Evolutionary conservation across 2,888 invertebrate species (phyloP).

Genomic region (Tipula vernalis): DNA sequence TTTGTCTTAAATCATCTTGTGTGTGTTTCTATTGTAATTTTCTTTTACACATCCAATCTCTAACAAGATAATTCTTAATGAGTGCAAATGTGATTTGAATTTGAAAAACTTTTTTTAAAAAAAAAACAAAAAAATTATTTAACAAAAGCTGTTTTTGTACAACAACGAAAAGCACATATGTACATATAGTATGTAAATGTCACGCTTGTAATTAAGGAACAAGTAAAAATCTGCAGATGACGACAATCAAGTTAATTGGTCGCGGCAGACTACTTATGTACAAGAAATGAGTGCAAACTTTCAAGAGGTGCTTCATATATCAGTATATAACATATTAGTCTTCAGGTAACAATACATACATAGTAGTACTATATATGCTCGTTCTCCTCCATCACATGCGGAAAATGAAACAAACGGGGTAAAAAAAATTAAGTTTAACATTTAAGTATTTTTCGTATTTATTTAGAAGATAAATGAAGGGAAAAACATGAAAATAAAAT

Average conservation of each 20-base stretch:
- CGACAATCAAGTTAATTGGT: not conserved
- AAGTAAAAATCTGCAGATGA: not conserved
- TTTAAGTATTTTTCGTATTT: not conserved
- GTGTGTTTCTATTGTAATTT: not conserved
- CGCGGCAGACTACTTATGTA: not conserved
- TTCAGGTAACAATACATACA: not conserved
- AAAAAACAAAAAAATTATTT: not conserved
- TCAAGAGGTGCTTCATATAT: not conserved
- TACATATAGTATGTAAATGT: not conserved
- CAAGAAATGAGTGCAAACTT: not conserved
- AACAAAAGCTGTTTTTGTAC: not conserved
- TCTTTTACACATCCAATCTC: not conserved
- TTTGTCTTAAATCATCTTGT: not conserved
- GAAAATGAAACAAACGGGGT: not conserved
- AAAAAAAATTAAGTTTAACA: not conserved
- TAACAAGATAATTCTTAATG: not conserved
- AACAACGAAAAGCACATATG: not conserved
- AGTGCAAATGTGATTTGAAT: not conserved
- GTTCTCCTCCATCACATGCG: not conserved
- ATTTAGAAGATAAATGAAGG: not conserved
- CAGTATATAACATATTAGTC: not conserved
- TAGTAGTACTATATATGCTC: not conserved
- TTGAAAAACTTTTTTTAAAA: not conserved
- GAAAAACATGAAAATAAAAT: not conserved
- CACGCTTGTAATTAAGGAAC: not conserved